These are phyloP conservation scores for Plebejus argus DNA, from an alignment of 2,888 invertebrate species.

Conservation along the genomic window DNA sequence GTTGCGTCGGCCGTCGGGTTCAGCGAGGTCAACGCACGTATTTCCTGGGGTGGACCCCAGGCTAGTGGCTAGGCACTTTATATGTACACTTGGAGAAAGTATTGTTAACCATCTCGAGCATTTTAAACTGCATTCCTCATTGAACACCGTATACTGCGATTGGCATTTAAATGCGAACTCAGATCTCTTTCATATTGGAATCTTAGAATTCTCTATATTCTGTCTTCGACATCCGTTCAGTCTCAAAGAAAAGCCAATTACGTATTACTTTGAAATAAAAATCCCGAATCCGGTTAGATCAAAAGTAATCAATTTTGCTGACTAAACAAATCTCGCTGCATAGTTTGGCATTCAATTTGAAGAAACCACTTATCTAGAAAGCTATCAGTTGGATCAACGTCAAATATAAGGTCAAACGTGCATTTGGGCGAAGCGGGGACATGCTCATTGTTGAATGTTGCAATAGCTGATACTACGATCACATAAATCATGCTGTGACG, in stretches of 20 bases:
- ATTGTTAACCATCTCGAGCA: neutral
- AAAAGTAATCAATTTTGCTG: neutral
- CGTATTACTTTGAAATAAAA: neutral
- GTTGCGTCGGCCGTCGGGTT: constrained; percentile 23
- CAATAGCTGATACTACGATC: neutral
- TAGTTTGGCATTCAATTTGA: neutral
- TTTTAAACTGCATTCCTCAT: constrained; percentile 17
- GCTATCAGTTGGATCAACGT: constrained; percentile 21
- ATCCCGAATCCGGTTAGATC: neutral
- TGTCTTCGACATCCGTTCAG: neutral
- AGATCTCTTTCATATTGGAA: neutral
- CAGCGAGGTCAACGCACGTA: constrained; percentile 16
- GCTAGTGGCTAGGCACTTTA: neutral
- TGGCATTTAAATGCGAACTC: neutral
- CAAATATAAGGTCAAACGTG: constrained; percentile 21
- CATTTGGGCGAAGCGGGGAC: neutral
- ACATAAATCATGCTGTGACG: neutral
- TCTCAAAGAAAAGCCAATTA: neutral
- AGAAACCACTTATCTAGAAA: neutral
- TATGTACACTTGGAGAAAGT: constrained; percentile 24
- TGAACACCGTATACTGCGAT: constrained; percentile 10
- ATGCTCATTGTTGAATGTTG: neutral
- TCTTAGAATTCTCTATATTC: neutral
- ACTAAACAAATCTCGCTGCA: neutral
- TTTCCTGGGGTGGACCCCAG: constrained; percentile 14